Evolutionary conservation across 2,113 vertebrate genomes (phyloP).

Genomic region (Rhinolophus sinicus): DNA sequence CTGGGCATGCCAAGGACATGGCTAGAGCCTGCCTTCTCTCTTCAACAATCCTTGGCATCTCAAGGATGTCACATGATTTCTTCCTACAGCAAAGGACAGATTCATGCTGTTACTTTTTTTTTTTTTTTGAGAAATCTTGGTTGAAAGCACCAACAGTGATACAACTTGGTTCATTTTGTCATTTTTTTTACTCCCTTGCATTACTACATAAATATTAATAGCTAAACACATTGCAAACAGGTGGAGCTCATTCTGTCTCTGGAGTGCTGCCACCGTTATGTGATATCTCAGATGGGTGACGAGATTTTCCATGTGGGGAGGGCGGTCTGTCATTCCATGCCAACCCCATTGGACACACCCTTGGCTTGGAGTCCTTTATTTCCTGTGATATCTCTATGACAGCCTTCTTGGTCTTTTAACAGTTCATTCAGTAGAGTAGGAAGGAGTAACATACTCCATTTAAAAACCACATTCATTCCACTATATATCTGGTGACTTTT

Average conservation of each 20-base stretch:
- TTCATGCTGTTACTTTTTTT: constrained; percentile 76
- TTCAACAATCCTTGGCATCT: constrained; percentile 66
- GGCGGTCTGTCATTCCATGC: constrained; percentile 88
- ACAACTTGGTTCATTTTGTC: constrained; percentile 88
- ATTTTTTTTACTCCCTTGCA: constrained; percentile 87
- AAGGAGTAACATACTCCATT: constrained; percentile 80
- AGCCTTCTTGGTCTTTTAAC: constrained; percentile 91
- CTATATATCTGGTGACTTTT: constrained; percentile 56
- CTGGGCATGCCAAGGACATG: constrained; percentile 51
- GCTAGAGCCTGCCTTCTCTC: constrained; percentile 46
- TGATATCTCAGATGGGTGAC: constrained; percentile 90
- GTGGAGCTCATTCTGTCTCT: constrained; percentile 90
- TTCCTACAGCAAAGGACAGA: constrained; percentile 73
- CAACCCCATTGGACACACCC: constrained; percentile 88
- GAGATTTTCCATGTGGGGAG: constrained; percentile 89
- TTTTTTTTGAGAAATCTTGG: constrained; percentile 77
- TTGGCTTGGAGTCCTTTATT: constrained; percentile 87
- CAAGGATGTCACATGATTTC: constrained; percentile 64
- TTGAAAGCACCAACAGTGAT: constrained; percentile 86
- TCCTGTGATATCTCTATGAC: constrained; percentile 87
- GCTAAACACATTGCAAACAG: constrained; percentile 92
- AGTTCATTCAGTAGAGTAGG: constrained; percentile 88
- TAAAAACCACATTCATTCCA: constrained; percentile 70
- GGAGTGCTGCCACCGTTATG: constrained; percentile 88
- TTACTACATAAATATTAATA: constrained; percentile 92